Percentiles rank a stretch among this genome's conserved stretches.
Conservation (phyloP, 2,797 vertebrate genomes). For the Propithecus perrieri region DNA sequence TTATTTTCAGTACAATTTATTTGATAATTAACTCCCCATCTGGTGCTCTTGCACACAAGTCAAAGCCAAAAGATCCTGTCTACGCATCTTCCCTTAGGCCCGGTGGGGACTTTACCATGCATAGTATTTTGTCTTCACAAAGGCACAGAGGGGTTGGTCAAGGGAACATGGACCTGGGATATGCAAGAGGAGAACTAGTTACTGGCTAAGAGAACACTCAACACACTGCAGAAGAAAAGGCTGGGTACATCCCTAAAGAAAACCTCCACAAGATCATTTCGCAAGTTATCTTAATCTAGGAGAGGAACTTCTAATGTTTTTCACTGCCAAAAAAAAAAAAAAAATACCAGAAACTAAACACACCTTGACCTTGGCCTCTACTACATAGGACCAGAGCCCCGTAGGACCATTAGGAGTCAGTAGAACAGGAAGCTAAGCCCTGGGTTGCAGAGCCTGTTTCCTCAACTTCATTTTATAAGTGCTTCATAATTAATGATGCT, state of each 20-base stretch:
- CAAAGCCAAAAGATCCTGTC: not conserved
- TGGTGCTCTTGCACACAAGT: not conserved
- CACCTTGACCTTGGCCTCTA: not conserved
- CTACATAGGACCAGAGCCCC: not conserved
- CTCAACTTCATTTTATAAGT: slow-evolving; percentile 11
- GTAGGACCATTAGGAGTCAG: not conserved
- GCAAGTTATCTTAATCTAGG: not conserved
- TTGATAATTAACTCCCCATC: not conserved
- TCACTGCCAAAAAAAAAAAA: not conserved
- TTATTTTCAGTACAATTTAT: not conserved
- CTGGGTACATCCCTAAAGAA: not conserved
- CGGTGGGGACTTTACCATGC: not conserved
- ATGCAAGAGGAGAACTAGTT: not conserved
- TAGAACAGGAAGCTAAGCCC: not conserved
- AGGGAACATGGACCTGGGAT: not conserved
- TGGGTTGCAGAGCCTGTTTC: not conserved
- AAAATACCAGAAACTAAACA: not conserved
- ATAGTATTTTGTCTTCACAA: not conserved
- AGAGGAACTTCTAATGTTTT: not conserved
- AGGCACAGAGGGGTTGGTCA: not conserved
- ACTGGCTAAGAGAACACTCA: not conserved
- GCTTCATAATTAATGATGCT: slow-evolving; percentile 49
- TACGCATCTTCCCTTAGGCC: not conserved
- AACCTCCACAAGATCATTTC: not conserved
- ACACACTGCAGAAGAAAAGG: not conserved